Percentiles rank a stretch among this genome's conserved stretches.
Conservation (phyloP, 2,888 invertebrate species). For the Agonopterix subpropinquella region DNA sequence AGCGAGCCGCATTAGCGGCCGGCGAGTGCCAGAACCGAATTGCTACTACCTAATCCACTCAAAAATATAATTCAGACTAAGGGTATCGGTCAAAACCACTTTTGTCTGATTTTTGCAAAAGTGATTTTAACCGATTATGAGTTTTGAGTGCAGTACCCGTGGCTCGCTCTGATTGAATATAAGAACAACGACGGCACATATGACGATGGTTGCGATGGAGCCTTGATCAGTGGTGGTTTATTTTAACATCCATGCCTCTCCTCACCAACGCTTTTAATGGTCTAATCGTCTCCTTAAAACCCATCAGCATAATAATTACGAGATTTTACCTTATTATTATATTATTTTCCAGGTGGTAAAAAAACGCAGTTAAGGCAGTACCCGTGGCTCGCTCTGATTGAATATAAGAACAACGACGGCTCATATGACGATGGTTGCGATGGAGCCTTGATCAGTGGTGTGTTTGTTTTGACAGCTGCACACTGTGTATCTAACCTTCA, state of each 20-base stretch:
- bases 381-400: slow-evolving; percentile 2
- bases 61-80: too few species aligned
- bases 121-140: too few species aligned
- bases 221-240: slow-evolving; percentile 1
- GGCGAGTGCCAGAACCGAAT: too few species aligned
- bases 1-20: too few species aligned
- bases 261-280: too few species aligned
- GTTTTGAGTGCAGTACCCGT: not conserved
- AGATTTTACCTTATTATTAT: too few species aligned
- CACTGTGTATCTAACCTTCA: not conserved
- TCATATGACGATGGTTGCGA: too few species aligned
- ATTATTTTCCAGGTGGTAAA: not conserved
- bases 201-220: not conserved
- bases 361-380: not conserved
- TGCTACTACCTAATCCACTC: too few species aligned
- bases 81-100: too few species aligned
- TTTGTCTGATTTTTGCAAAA: too few species aligned
- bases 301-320: too few species aligned
- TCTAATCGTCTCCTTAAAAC: too few species aligned
- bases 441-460: slow-evolving; percentile 1
- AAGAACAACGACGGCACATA: not conserved
- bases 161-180: slow-evolving; percentile 2
- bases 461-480: slow-evolving; percentile 5
- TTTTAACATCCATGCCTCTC: not conserved
- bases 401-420: not conserved